A percentile compares a stretch with the other conserved stretches of the same genome.
phyloP scores from a whole-genome alignment of 1,140 invertebrate genomes.

The Drosophila funebris region DNA sequence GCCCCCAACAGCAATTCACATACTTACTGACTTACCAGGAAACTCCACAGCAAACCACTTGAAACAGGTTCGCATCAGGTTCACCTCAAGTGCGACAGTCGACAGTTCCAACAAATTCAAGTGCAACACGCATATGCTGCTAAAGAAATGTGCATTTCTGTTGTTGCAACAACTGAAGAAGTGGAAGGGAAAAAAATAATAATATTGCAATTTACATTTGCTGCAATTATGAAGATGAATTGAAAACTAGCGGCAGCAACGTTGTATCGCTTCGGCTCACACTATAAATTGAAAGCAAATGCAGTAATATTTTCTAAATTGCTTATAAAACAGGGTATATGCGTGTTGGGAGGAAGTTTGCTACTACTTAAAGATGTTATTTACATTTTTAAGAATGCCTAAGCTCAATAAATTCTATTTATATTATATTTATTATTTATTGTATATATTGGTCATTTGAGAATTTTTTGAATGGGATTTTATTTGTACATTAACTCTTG shows the following conservation, averaged over 20 bases:
- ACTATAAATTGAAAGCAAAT: constrained; percentile 68
- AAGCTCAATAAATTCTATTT: background rate
- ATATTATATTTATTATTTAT: background rate
- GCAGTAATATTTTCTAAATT: constrained; percentile 21
- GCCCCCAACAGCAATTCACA: constrained; percentile 50
- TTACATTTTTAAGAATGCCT: background rate
- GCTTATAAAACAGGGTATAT: background rate
- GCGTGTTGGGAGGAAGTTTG: background rate
- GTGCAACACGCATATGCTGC: constrained; percentile 74
- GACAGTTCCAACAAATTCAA: constrained; percentile 71
- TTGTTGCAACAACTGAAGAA: background rate
- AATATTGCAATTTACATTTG: constrained; percentile 81
- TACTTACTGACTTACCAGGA: constrained; percentile 10
- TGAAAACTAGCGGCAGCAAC: constrained; percentile 61
- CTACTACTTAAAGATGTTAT: background rate
- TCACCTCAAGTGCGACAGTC: constrained; percentile 75
- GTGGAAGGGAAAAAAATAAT: constrained; percentile 13
- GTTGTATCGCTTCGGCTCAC: constrained; percentile 16
- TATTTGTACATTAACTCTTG: no score
- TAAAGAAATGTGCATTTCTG: constrained; percentile 39
- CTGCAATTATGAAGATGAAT: constrained; percentile 81
- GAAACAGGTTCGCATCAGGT: constrained; percentile 69
- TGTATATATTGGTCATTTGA: background rate
- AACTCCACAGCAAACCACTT: constrained; percentile 50
- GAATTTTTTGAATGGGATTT: no score